Base-by-base conservation (phyloP, 1,140 invertebrate species). In the Drosophila littoralis region DNA sequence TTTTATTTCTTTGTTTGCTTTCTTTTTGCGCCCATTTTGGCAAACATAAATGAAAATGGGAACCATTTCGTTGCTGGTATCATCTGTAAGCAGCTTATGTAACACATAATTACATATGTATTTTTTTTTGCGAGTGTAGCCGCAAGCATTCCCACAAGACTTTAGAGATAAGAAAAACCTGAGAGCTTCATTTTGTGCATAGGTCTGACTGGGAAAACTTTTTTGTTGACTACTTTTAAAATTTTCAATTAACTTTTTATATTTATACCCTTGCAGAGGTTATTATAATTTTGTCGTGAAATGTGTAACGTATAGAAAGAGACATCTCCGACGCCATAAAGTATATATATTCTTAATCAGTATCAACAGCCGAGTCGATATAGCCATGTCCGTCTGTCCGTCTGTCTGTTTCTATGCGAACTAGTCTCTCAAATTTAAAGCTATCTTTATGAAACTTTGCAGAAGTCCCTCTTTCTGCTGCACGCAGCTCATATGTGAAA, bases 261-360 rank as follows among this genome's bases (percentile, higher is more conserved):
- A 69, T 54, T 69, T 75, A n/a, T 7, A n/a, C 9, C 40, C 32
- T 63, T 57, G 8, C 54, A n/a, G n/a, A n/a, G n/a, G n/a, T n/a
- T n/a, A n/a, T n/a, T n/a, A n/a, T n/a, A n/a, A n/a, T n/a, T n/a
- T n/a, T n/a, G n/a, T n/a, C n/a, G n/a, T n/a, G n/a, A n/a, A n/a
- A n/a, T n/a, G n/a, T n/a, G n/a, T n/a, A n/a, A n/a, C n/a, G n/a
- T n/a, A n/a, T n/a, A n/a, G n/a, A n/a, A n/a, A n/a, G n/a, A n/a
- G n/a, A n/a, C n/a, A n/a, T n/a, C n/a, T n/a, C n/a, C n/a, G n/a
- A n/a, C n/a, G n/a, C n/a, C n/a, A n/a, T n/a, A n/a, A n/a, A n/a
- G n/a, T n/a, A n/a, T n/a, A n/a, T n/a, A n/a, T n/a, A n/a, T n/a
- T n/a, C n/a, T n/a, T n/a, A n/a, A n/a, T n/a, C n/a, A n/a, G n/a